These are phyloP conservation scores for Thunnus thynnus DNA, from an alignment of 2,113 vertebrate species.

Conservation along the genomic window DNA sequence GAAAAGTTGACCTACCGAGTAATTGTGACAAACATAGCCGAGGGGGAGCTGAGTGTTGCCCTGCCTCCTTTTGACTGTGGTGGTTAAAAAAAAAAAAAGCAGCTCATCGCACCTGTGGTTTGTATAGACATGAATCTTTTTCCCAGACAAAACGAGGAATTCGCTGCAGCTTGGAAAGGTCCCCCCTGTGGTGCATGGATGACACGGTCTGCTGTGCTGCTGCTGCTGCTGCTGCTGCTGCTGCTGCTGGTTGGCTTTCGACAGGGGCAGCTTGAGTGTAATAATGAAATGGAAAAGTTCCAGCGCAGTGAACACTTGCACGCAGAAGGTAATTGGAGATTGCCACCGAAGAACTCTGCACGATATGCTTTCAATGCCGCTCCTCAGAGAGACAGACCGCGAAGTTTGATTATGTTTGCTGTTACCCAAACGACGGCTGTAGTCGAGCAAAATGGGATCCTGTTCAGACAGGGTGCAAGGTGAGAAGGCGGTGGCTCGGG, in stretches of 20 bases:
- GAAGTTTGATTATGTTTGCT: constrained; percentile 77
- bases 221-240: constrained; percentile 10
- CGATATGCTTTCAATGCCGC: constrained; percentile 68
- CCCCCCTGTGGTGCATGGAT: constrained; percentile 65
- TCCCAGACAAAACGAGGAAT: constrained; percentile 76
- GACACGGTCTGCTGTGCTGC: constrained; percentile 72
- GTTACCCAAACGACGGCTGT: constrained; percentile 55
- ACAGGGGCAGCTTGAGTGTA: constrained; percentile 64
- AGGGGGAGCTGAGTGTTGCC: constrained; percentile 35
- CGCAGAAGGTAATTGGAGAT: constrained; percentile 81
- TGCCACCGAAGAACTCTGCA: constrained; percentile 71
- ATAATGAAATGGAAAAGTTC: constrained; percentile 82
- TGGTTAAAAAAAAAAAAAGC: constrained; percentile 18
- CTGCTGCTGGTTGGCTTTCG: constrained; percentile 52
- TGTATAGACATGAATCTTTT: constrained; percentile 72
- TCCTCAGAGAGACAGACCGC: constrained; percentile 56
- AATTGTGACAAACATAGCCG: constrained; percentile 66
- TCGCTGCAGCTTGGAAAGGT: constrained; percentile 64
- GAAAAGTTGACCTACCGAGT: constrained; percentile 71
- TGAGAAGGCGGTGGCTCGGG: constrained; percentile 14
- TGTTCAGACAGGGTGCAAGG: constrained; percentile 27
- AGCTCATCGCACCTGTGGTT: constrained; percentile 74
- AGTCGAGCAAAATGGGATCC: constrained; percentile 49
- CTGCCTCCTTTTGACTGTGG: constrained; percentile 51
- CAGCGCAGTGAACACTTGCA: constrained; percentile 77